These are phyloP conservation scores for Aselliscus stoliczkanus DNA, from an alignment of 2,797 vertebrate species.

Conservation along the genomic window DNA sequence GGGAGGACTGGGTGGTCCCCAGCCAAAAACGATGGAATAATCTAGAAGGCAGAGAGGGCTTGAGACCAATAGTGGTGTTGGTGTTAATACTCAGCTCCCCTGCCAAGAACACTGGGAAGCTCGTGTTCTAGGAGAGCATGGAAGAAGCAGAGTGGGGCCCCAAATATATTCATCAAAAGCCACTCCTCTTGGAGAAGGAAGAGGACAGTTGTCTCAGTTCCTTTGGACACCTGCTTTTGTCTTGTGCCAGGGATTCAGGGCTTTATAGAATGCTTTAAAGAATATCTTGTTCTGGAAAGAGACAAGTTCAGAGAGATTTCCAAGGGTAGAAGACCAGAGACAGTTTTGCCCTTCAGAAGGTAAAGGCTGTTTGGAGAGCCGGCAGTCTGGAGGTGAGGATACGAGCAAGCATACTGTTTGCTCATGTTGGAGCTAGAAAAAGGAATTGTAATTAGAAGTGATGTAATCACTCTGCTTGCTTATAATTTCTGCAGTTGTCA, in stretches of 20 bases:
- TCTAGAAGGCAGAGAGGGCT: not conserved
- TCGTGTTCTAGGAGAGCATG: not conserved
- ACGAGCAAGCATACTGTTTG: not conserved
- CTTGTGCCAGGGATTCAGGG: not conserved
- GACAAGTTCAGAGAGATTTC: not conserved
- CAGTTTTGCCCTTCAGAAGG: slow-evolving; percentile 18
- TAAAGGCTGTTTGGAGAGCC: not conserved
- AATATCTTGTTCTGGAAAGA: not conserved
- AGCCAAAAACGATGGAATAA: not conserved
- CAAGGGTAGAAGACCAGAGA: not conserved
- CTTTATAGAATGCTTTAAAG: not conserved
- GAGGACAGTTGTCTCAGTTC: not conserved
- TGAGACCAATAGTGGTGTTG: not conserved
- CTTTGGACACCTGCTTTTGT: not conserved
- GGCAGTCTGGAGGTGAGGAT: not conserved
- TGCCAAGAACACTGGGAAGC: not conserved
- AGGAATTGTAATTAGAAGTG: not conserved
- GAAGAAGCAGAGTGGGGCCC: not conserved
- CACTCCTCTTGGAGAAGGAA: not conserved
- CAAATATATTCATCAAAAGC: not conserved
- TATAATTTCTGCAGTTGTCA: not conserved
- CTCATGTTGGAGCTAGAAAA: not conserved
- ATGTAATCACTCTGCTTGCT: not conserved
- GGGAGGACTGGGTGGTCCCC: not conserved
- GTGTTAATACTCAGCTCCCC: not conserved